Evolutionary conservation across 2,888 invertebrate genomes (phyloP).

Genomic region (Nesidiocoris tenuis): DNA sequence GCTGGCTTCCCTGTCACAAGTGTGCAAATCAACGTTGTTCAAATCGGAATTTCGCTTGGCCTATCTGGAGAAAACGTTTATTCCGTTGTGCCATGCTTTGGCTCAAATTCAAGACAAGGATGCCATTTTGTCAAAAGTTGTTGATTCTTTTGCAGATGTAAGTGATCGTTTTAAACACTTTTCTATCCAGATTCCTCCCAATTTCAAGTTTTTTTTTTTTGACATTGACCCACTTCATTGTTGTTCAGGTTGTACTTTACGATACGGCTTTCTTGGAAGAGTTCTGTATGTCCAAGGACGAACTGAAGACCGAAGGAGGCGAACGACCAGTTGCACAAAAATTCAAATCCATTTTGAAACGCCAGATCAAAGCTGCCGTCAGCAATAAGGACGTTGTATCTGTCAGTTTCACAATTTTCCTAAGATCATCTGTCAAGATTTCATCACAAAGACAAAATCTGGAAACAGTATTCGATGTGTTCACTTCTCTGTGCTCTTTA

Average conservation of each 20-base stretch:
- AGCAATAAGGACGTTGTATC: neutral
- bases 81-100: conserved; percentile 36
- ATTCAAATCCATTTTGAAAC: conserved; percentile 13
- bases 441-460: conserved; percentile 19
- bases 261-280: conserved; percentile 19
- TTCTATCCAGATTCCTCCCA: neutral
- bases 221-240: neutral
- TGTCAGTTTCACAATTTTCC: conserved; percentile 5
- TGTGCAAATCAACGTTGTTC: conserved; percentile 32
- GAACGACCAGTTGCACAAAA: neutral
- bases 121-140: conserved; percentile 2
- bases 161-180: neutral
- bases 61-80: conserved; percentile 32
- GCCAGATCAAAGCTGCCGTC: neutral
- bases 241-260: conserved; percentile 24
- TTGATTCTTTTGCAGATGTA: conserved; percentile 16
- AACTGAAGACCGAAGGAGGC: neutral
- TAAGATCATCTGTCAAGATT: conserved; percentile 15
- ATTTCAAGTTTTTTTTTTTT: neutral
- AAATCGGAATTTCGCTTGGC: conserved; percentile 39
- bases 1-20: conserved; percentile 22
- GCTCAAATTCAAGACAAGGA: conserved; percentile 18
- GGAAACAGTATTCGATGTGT: conserved; percentile 42
- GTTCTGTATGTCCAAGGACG: conserved; percentile 7
- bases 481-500: conserved; percentile 35